A percentile compares a stretch with the other conserved stretches of the same genome.
phyloP scores from a whole-genome alignment of 2,797 vertebrate genomes.

The Smutsia temminckii region DNA sequence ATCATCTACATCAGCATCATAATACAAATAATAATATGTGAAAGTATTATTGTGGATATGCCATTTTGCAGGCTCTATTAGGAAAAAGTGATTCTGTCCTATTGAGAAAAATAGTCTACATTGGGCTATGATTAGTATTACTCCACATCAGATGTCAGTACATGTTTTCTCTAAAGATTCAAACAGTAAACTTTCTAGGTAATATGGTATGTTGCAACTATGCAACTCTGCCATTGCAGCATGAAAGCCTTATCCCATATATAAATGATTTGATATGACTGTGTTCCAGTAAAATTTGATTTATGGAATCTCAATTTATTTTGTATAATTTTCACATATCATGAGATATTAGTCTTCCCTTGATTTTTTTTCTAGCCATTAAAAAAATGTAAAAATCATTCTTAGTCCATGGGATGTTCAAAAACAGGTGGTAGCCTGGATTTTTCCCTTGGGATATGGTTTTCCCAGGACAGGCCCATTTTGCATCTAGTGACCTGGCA shows the following conservation, averaged over 20 bases:
- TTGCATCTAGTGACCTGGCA: neutral
- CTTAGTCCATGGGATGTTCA: neutral
- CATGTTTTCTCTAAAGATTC: neutral
- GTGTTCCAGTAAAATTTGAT: neutral
- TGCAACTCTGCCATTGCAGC: neutral
- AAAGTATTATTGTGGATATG: neutral
- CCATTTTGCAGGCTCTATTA: neutral
- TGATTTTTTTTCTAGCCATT: neutral
- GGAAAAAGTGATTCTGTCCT: neutral
- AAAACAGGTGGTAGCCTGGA: neutral
- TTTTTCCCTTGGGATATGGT: neutral
- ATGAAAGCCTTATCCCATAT: neutral
- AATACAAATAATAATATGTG: neutral
- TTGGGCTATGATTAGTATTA: neutral
- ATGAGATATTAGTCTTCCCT: neutral
- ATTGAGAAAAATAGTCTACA: neutral
- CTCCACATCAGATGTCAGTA: neutral
- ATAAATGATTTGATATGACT: neutral
- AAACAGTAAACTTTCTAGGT: conserved; percentile 1
- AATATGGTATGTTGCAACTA: neutral
- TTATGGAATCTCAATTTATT: neutral
- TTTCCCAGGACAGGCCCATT: neutral
- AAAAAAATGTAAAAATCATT: neutral
- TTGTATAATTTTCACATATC: neutral
- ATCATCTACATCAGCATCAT: neutral